A percentile compares a stretch with the other conserved stretches of the same genome.
Evolutionary conservation across 92 coral and sea anemone genomes (phyloP).

Genomic region (Heteractis magnifica): DNA sequence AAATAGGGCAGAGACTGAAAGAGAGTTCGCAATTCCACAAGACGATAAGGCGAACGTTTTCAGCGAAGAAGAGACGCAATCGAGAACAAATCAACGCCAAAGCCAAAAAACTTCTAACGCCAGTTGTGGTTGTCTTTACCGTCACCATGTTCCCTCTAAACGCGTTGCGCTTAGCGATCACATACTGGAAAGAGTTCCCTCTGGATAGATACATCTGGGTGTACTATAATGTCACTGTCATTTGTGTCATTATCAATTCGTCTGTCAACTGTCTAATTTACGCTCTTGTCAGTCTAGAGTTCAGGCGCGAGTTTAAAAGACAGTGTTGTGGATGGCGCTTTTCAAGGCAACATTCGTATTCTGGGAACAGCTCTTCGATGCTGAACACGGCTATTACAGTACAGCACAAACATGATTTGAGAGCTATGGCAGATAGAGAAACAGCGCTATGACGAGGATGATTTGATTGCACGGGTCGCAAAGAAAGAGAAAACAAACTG

Average conservation of each 20-base stretch:
- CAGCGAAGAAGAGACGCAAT: conserved; percentile 10
- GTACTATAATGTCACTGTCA: conserved; percentile 41
- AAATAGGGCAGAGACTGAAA: conserved; percentile 48
- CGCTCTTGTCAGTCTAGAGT: conserved; percentile 59
- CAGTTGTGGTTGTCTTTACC: conserved; percentile 59
- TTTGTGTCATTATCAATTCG: conserved; percentile 50
- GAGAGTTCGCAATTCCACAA: conserved; percentile 47
- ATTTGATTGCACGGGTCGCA: not conserved
- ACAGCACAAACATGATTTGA: not conserved
- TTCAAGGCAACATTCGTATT: not conserved
- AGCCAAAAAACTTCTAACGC: conserved; percentile 58
- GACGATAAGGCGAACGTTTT: conserved; percentile 17
- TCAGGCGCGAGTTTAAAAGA: conserved; percentile 39
- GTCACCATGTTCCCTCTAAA: conserved; percentile 57
- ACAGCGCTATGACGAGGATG: not conserved
- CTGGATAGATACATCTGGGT: conserved; percentile 49
- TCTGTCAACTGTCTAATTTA: conserved; percentile 63
- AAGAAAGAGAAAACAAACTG: not conserved
- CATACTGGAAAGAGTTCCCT: conserved; percentile 35
- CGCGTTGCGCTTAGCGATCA: conserved; percentile 39
- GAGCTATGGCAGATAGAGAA: not conserved
- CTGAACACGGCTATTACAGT: not conserved
- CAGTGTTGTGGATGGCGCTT: not conserved
- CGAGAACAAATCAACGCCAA: conserved; percentile 45
- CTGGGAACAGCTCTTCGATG: conserved; percentile 9